A percentile compares a stretch with the other conserved stretches of the same genome.
Evolutionary conservation across 2,113 vertebrate genomes (phyloP).

Genomic region (Otolemur garnettii): DNA sequence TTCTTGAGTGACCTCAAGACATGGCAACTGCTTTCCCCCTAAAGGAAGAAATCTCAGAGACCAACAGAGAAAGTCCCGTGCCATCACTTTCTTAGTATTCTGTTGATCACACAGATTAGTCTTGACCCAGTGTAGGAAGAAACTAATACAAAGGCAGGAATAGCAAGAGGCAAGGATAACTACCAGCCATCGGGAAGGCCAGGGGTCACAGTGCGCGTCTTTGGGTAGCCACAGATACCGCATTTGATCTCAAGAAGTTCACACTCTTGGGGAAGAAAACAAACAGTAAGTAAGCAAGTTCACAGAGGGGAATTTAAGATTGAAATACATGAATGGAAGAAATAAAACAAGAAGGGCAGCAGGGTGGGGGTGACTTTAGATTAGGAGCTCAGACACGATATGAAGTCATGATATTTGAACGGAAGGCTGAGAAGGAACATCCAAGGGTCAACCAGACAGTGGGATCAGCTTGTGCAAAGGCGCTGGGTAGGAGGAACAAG

Average conservation of each 20-base stretch:
- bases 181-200: neutral
- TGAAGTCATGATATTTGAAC: neutral
- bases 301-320: slow-evolving; percentile 28
- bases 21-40: neutral
- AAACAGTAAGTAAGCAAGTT: slow-evolving; percentile 6
- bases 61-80: neutral
- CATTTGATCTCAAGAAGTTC: slow-evolving; percentile 20
- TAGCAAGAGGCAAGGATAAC: neutral
- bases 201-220: neutral
- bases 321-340: neutral
- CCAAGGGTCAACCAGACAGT: neutral
- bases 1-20: neutral
- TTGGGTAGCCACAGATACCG: neutral
- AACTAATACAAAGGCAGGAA: neutral
- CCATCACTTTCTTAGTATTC: neutral
- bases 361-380: neutral
- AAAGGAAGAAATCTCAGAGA: slow-evolving; percentile 30
- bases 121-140: neutral
- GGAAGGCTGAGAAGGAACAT: neutral
- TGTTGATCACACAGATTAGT: neutral
- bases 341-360: neutral
- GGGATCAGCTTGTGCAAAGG: neutral
- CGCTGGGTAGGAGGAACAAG: neutral
- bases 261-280: neutral
- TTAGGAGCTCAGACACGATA: neutral